phyloP scores from a whole-genome alignment of 2,113 vertebrate genomes.

The Nanorana parkeri region DNA sequence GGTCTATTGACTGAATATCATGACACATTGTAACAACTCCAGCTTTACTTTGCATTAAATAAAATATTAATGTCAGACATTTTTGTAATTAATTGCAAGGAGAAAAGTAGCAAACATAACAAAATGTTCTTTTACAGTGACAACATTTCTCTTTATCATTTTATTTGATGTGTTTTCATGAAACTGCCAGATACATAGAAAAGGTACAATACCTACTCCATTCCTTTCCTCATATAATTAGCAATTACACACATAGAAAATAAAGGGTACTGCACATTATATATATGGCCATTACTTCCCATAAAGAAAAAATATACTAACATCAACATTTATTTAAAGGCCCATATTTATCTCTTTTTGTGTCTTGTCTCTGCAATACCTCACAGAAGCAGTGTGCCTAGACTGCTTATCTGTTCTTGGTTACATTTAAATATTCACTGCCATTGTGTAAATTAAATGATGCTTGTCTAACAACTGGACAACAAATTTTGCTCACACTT shows the following conservation, averaged over 20 bases:
- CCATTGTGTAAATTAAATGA: conserved; percentile 57
- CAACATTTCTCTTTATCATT: conserved; percentile 13
- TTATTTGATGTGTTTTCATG: conserved; percentile 69
- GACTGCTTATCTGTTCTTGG: conserved; percentile 48
- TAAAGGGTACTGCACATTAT: conserved; percentile 45
- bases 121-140: neutral
- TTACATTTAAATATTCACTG: conserved; percentile 53
- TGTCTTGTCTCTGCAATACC: conserved; percentile 41
- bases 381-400: conserved; percentile 27
- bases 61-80: no score
- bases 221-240: conserved; percentile 32
- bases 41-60: no score
- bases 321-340: conserved; percentile 55
- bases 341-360: conserved; percentile 47
- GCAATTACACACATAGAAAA: conserved; percentile 33
- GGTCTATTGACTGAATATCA: no score
- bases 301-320: conserved; percentile 46
- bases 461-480: conserved; percentile 57
- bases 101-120: neutral
- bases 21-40: no score
- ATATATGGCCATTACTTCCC: conserved; percentile 39
- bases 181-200: conserved; percentile 69
- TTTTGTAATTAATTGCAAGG: no score
- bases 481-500: conserved; percentile 56
- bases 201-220: conserved; percentile 16